Evolutionary conservation across 2,113 vertebrate genomes (phyloP).

Genomic region (Platycercus adscitus): DNA sequence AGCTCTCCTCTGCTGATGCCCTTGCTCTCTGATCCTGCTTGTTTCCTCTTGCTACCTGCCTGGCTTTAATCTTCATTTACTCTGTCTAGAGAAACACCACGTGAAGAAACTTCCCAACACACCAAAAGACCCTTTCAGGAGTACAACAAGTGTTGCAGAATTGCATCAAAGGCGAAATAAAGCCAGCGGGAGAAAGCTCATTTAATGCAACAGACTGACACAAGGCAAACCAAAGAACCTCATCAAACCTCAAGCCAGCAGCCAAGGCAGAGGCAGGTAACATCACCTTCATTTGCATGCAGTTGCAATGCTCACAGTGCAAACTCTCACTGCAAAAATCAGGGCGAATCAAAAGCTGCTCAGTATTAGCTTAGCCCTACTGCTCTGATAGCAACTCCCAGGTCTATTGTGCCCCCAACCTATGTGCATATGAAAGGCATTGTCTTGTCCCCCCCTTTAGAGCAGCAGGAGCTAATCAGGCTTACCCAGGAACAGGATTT

Average conservation of each 20-base stretch:
- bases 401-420: not conserved
- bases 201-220: not conserved
- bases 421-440: accelerated
- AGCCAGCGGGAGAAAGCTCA: not conserved
- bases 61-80: not conserved
- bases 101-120: not conserved
- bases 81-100: not conserved
- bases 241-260: not conserved
- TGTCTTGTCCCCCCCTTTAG: accelerated
- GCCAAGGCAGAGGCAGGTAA: not conserved
- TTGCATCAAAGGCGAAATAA: slow-evolving; percentile 13
- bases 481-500: not conserved
- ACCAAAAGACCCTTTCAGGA: slow-evolving; percentile 4
- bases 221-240: not conserved
- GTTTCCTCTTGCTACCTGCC: not conserved
- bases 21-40: not conserved
- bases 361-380: not conserved
- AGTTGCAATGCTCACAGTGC: not conserved
- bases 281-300: not conserved
- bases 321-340: not conserved
- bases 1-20: not conserved
- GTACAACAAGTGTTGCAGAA: not conserved
- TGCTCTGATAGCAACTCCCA: not conserved
- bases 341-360: slow-evolving; percentile 12
- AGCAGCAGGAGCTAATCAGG: not conserved